These are phyloP conservation scores for Natator depressus DNA, from an alignment of 2,113 vertebrate genomes.

Conservation along the genomic window DNA sequence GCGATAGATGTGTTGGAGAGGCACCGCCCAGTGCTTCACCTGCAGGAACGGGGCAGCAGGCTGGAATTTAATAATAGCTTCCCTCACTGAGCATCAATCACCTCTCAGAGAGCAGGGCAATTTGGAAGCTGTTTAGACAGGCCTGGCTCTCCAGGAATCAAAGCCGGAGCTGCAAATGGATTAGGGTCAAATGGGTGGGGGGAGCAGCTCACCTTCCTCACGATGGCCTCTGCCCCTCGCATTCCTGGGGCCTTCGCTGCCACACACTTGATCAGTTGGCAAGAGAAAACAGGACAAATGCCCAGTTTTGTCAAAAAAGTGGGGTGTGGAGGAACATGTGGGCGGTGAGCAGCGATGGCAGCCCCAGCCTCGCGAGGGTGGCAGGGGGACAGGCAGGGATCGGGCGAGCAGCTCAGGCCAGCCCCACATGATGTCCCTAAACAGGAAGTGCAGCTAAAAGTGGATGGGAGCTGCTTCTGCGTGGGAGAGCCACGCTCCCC, in stretches of 20 bases:
- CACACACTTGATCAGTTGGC: not conserved
- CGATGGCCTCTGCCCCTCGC: not conserved
- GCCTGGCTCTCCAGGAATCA: not conserved
- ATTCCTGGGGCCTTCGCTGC: not conserved
- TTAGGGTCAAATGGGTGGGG: not conserved
- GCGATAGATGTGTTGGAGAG: not conserved
- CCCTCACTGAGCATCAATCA: not conserved
- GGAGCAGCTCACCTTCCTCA: not conserved
- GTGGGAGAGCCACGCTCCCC: not conserved
- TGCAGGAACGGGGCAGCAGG: not conserved
- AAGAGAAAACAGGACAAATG: too few species aligned
- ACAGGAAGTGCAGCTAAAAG: not conserved
- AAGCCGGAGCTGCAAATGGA: not conserved
- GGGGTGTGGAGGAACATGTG: too few species aligned
- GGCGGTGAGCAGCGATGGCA: too few species aligned
- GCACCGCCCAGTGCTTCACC: not conserved
- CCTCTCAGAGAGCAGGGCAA: not conserved
- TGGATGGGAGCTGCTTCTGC: not conserved
- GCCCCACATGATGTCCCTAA: not conserved
- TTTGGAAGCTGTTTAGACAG: not conserved
- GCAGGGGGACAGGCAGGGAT: too few species aligned
- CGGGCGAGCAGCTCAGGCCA: too few species aligned
- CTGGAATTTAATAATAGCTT: not conserved
- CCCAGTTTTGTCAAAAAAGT: too few species aligned
- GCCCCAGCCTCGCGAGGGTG: too few species aligned